Conservation (phyloP, 2,797 vertebrate species). For the Setipinna tenuifilis region DNA sequence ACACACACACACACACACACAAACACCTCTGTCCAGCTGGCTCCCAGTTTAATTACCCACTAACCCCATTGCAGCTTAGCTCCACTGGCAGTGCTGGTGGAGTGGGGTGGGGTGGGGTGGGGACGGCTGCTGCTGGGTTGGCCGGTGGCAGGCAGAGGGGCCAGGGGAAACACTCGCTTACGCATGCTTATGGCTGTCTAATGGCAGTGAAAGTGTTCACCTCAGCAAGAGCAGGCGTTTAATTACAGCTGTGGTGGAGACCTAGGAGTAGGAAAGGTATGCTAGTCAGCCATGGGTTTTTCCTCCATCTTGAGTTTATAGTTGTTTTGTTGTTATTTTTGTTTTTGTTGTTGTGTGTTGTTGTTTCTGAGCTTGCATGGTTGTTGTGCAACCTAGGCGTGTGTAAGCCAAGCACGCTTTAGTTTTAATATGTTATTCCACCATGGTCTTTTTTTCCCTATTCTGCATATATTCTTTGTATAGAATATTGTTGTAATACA, state of each 20-base stretch:
- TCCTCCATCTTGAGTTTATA: slow-evolving; percentile 2
- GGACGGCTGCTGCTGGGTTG: neutral
- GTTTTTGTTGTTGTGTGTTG: no score
- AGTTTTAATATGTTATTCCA: neutral
- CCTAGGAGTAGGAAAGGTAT: neutral
- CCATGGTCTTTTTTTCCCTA: neutral
- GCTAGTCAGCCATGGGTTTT: neutral
- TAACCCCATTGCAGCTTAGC: slow-evolving; percentile 36
- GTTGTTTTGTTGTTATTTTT: neutral
- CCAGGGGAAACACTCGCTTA: slow-evolving; percentile 15
- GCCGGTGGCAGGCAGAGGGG: neutral
- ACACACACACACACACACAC: slow-evolving; percentile 20
- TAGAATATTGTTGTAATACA: neutral
- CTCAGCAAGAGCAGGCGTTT: neutral
- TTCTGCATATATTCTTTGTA: neutral
- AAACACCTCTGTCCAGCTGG: slow-evolving; percentile 31
- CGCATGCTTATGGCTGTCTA: neutral
- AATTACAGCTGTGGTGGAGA: neutral
- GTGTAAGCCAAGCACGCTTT: neutral
- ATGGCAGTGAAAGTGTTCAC: slow-evolving; percentile 32
- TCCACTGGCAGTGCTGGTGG: slow-evolving; percentile 30
- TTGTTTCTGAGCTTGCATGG: neutral
- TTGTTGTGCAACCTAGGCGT: slow-evolving; percentile 6
- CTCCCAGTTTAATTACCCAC: slow-evolving; percentile 44
- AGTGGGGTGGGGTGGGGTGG: neutral